Evolutionary conservation across 2,888 invertebrate species (phyloP).

Genomic region (Drosophila kokeensis): DNA sequence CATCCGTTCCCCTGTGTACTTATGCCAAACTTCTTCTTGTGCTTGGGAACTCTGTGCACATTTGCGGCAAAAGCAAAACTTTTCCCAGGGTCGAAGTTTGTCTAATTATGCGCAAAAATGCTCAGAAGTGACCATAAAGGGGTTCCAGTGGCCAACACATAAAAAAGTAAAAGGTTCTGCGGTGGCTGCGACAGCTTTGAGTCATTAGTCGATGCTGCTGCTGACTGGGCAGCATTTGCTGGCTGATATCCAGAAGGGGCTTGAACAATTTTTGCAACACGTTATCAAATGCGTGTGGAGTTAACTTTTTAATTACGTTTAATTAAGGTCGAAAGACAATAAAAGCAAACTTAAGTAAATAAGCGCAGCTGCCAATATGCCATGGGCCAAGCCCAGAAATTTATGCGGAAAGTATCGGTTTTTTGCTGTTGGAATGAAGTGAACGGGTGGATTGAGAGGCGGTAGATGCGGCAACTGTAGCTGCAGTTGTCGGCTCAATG

Average conservation of each 20-base stretch:
- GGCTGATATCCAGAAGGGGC: background rate
- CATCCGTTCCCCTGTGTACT: conserved; percentile 17
- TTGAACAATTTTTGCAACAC: conserved; percentile 30
- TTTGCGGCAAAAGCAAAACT: conserved; percentile 62
- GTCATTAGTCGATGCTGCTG: conserved; percentile 37
- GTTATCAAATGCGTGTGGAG: conserved; percentile 68
- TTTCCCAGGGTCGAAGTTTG: conserved; percentile 60
- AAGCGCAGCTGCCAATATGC: conserved; percentile 60
- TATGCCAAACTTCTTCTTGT: conserved; percentile 23
- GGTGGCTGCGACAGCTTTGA: conserved; percentile 53
- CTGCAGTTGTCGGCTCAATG: conserved; percentile 46
- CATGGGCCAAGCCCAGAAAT: conserved; percentile 42
- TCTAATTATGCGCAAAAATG: conserved; percentile 78
- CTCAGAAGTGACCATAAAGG: conserved; percentile 71
- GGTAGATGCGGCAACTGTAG: background rate
- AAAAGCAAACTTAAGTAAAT: conserved; percentile 47
- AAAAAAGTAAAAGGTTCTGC: conserved; percentile 64
- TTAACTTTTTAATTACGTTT: conserved; percentile 77
- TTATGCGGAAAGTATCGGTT: conserved; percentile 27
- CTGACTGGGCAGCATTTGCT: conserved; percentile 28
- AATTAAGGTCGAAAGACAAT: conserved; percentile 59
- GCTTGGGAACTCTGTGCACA: conserved; percentile 48
- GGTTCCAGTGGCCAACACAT: conserved; percentile 52
- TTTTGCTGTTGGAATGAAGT: conserved; percentile 32
- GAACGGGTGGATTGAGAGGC: conserved; percentile 8